Conservation (phyloP, 2,888 invertebrate genomes). For the Hemicrepidius hirtus region DNA sequence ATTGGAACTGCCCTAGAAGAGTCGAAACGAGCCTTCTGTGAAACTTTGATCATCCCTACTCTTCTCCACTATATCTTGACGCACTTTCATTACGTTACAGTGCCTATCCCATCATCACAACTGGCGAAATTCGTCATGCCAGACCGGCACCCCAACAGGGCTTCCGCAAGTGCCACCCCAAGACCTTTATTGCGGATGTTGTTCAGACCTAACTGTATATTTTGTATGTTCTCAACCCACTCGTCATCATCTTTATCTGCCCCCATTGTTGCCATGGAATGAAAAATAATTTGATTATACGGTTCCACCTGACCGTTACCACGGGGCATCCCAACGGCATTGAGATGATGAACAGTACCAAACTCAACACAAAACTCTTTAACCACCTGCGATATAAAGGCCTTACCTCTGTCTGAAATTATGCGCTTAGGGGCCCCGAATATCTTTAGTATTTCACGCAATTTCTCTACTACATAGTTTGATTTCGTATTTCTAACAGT, state of each 20-base stretch:
- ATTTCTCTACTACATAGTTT: neutral
- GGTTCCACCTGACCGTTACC: constrained; percentile 30
- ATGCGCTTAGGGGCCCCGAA: constrained; percentile 42
- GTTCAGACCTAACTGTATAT: constrained; percentile 19
- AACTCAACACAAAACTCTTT: constrained; percentile 35
- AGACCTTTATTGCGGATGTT: constrained; percentile 19
- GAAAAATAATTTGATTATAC: constrained; percentile 24
- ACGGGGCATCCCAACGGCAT: constrained; percentile 18
- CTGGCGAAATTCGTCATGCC: constrained; percentile 35
- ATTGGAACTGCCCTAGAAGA: too few species aligned
- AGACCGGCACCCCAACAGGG: constrained; percentile 10
- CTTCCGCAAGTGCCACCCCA: constrained; percentile 14
- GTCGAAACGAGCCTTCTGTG: too few species aligned
- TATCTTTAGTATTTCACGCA: constrained; percentile 37
- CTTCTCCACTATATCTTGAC: too few species aligned
- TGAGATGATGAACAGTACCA: constrained; percentile 37
- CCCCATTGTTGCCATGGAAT: constrained; percentile 40
- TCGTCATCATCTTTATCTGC: constrained; percentile 44
- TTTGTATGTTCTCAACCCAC: constrained; percentile 23
- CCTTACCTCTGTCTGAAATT: constrained; percentile 16
- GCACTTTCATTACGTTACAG: too few species aligned
- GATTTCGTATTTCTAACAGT: constrained; percentile 40
- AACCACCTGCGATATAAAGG: constrained; percentile 8
- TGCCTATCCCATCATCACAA: too few species aligned
- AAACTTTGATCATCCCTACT: too few species aligned